A percentile compares a stretch with the other conserved stretches of the same genome.
Evolutionary conservation across 2,888 invertebrate genomes (phyloP).

Genomic region (Mythimna impura): DNA sequence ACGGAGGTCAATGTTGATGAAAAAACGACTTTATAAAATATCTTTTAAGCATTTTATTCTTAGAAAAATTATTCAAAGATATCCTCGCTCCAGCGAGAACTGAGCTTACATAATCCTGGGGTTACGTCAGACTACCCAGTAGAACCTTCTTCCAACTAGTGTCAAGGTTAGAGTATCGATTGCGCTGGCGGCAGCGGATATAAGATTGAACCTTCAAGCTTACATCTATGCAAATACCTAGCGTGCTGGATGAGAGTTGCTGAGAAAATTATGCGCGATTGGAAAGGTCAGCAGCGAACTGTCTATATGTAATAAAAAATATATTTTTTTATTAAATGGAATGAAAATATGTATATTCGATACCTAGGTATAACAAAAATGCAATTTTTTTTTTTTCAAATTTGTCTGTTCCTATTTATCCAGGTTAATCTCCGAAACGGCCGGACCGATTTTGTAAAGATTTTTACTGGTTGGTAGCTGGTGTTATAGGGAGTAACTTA

Average conservation of each 20-base stretch:
- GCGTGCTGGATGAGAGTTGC: neutral
- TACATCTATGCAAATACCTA: constrained; percentile 3
- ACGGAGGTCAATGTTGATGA: constrained; percentile 9
- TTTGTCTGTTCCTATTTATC: too few species aligned
- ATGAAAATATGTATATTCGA: too few species aligned
- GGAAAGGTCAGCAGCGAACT: neutral
- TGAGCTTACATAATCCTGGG: constrained; percentile 19
- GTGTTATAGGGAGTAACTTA: too few species aligned
- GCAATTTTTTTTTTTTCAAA: too few species aligned
- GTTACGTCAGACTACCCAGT: constrained; percentile 21
- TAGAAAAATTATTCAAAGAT: neutral
- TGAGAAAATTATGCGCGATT: neutral
- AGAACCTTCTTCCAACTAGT: constrained; percentile 18
- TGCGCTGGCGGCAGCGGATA: constrained; percentile 17
- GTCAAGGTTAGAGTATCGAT: constrained; percentile 44
- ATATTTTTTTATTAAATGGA: too few species aligned
- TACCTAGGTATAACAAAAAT: too few species aligned
- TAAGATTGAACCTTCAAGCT: constrained; percentile 12
- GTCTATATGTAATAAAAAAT: too few species aligned
- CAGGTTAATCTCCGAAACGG: too few species aligned
- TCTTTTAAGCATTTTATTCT: neutral
- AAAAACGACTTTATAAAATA: neutral
- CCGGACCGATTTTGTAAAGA: too few species aligned
- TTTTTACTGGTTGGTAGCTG: too few species aligned
- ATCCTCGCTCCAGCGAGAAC: constrained; percentile 3